These are phyloP conservation scores for Thryonomys swinderianus DNA, from an alignment of 2,113 vertebrate species.

Conservation along the genomic window DNA sequence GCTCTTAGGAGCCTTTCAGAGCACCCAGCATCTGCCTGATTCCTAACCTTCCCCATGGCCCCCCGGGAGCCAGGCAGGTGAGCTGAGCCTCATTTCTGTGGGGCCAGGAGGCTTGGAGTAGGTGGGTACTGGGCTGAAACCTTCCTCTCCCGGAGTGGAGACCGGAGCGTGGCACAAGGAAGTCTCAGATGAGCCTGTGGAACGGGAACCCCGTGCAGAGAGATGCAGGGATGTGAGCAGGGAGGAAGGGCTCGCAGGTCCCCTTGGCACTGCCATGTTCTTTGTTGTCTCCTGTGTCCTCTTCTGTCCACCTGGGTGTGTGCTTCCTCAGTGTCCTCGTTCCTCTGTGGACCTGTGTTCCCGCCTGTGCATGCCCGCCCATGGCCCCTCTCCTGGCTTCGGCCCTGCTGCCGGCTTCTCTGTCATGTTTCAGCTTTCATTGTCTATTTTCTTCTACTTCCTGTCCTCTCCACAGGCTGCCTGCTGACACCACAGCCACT, in stretches of 20 bases:
- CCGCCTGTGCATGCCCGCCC: constrained; percentile 64
- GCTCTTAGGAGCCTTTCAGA: background rate
- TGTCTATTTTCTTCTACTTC: constrained; percentile 93
- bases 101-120: background rate
- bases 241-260: constrained; percentile 11
- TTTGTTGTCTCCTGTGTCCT: constrained; percentile 72
- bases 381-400: constrained; percentile 63
- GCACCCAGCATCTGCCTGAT: background rate
- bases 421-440: constrained; percentile 84
- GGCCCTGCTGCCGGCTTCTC: constrained; percentile 72
- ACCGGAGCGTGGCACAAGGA: background rate
- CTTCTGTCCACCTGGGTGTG: constrained; percentile 65
- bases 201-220: background rate
- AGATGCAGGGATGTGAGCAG: background rate
- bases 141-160: background rate
- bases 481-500: constrained; percentile 91
- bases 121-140: background rate
- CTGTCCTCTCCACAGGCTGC: constrained; percentile 94
- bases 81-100: background rate
- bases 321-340: constrained; percentile 60
- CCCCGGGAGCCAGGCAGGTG: background rate
- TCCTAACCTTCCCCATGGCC: background rate
- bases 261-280: background rate
- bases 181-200: background rate
- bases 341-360: constrained; percentile 75